Percentiles rank a stretch among this genome's conserved stretches.
Evolutionary conservation across 2,888 invertebrate species (phyloP).

Genomic region (Xiphydria camelus): DNA sequence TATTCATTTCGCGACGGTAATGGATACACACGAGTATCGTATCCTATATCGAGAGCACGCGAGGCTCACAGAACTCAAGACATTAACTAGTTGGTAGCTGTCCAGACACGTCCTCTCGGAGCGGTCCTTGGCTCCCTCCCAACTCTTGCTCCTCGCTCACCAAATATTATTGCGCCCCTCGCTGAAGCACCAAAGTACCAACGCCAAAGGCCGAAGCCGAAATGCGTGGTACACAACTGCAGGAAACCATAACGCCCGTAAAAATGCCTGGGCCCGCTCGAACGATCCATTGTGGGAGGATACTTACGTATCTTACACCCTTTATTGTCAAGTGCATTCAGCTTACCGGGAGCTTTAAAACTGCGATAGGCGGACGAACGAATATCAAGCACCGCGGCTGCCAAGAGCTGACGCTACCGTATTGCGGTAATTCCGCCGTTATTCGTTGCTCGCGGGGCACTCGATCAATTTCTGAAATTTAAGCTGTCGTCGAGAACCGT

Average conservation of each 20-base stretch:
- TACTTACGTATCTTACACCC: conserved; percentile 8
- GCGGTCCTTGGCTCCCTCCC: conserved; percentile 43
- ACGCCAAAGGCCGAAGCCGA: neutral
- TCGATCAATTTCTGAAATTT: too few relatives aligned
- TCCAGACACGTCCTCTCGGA: conserved; percentile 45
- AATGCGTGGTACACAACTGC: neutral
- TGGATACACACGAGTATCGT: too few relatives aligned
- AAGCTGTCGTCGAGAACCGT: too few relatives aligned
- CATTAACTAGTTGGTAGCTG: conserved; percentile 47
- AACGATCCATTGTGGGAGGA: conserved; percentile 7
- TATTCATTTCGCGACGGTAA: neutral
- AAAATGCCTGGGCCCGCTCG: neutral
- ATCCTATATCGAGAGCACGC: conserved; percentile 6
- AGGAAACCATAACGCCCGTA: conserved; percentile 1
- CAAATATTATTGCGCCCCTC: conserved; percentile 13
- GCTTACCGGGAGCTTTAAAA: conserved; percentile 27
- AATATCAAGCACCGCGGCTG: conserved; percentile 27
- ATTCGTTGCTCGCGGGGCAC: neutral
- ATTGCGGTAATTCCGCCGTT: conserved; percentile 8
- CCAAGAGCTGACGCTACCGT: conserved; percentile 31
- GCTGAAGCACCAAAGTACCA: conserved; percentile 10
- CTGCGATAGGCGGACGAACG: conserved; percentile 25
- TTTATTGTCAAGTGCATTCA: conserved; percentile 37
- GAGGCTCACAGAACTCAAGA: conserved; percentile 28
- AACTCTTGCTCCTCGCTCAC: conserved; percentile 18